Conservation (phyloP, 2,888 invertebrate genomes). For the Drosophila percnosoma region DNA sequence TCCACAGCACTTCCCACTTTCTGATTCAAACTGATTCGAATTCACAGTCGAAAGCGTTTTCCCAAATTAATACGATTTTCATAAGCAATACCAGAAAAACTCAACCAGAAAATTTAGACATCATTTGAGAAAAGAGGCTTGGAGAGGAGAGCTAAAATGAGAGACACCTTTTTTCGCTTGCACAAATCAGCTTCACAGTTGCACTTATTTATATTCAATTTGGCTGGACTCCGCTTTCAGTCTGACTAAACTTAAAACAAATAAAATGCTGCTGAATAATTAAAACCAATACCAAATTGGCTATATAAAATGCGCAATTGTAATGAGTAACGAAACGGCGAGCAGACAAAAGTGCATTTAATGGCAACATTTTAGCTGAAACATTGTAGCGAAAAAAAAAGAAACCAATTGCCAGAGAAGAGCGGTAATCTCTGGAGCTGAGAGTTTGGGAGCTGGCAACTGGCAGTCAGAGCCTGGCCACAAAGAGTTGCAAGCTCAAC, state of each 20-base stretch:
- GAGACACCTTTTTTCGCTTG: background rate
- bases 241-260: slow-evolving; percentile 61
- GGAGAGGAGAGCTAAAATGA: background rate
- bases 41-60: background rate
- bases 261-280: slow-evolving; percentile 64
- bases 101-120: background rate
- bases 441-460: slow-evolving; percentile 7
- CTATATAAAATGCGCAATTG: slow-evolving; percentile 66
- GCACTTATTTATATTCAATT: slow-evolving; percentile 19
- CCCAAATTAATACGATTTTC: background rate
- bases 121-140: background rate
- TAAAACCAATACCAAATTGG: slow-evolving; percentile 69
- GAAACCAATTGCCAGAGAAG: slow-evolving; percentile 53
- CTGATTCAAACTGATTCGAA: background rate
- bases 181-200: background rate
- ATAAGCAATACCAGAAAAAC: background rate
- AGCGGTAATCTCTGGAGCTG: slow-evolving; percentile 12
- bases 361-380: slow-evolving; percentile 74
- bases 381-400: slow-evolving; percentile 45
- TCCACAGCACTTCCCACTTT: background rate
- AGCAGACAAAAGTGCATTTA: slow-evolving; percentile 48
- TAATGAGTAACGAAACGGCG: slow-evolving; percentile 40
- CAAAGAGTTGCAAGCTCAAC: slow-evolving; percentile 25
- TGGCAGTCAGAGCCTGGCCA: slow-evolving; percentile 14
- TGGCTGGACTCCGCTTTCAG: slow-evolving; percentile 23